A percentile compares a stretch with the other conserved stretches of the same genome.
Evolutionary conservation across 2,797 vertebrate species (phyloP).

Genomic region (Acanthiza pusilla): DNA sequence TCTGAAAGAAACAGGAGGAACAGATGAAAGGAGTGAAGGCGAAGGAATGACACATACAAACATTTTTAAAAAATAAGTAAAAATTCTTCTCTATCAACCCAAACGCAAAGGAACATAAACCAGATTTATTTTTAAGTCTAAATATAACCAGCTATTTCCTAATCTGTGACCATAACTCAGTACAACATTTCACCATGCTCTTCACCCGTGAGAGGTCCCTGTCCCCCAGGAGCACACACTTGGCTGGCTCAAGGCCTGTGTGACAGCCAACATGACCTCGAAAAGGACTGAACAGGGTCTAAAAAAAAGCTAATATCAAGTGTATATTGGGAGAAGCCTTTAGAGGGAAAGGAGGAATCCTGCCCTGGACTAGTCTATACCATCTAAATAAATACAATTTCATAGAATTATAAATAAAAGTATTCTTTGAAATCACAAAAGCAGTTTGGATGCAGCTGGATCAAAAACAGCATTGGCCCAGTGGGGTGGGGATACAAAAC

Average conservation of each 20-base stretch:
- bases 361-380: not conserved
- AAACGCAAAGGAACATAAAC: not conserved
- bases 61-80: slow-evolving; percentile 21
- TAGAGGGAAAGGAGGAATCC: not conserved
- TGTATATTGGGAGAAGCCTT: not conserved
- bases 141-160: slow-evolving; percentile 14
- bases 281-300: not conserved
- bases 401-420: not conserved
- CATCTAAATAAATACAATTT: not conserved
- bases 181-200: not conserved
- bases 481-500: not conserved
- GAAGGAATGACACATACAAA: slow-evolving; percentile 33
- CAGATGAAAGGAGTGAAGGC: slow-evolving; percentile 59
- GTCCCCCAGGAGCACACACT: not conserved
- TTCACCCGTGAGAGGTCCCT: not conserved
- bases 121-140: slow-evolving; percentile 13
- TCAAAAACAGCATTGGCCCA: not conserved
- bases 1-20: slow-evolving; percentile 58
- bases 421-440: not conserved
- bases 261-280: not conserved
- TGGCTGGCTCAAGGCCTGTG: not conserved
- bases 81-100: not conserved
- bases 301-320: not conserved
- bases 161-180: not conserved
- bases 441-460: not conserved